Percentiles rank a stretch among this genome's conserved stretches.
Evolutionary conservation across 1,140 invertebrate genomes (phyloP).

Genomic region (Lucilia cuprina): DNA sequence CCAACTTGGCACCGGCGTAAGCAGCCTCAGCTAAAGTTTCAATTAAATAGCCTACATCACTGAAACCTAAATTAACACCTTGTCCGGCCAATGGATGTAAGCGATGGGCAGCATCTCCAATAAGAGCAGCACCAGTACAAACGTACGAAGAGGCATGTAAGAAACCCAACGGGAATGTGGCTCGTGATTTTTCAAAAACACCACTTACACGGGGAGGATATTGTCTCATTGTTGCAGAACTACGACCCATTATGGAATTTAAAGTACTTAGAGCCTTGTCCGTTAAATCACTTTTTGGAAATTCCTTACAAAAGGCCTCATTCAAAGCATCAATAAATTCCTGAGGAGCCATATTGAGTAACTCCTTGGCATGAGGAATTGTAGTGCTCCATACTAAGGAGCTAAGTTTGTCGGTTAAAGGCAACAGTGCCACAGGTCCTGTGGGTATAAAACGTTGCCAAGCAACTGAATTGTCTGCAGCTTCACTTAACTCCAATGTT

Average conservation of each 20-base stretch:
- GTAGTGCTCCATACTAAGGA: constrained; percentile 93
- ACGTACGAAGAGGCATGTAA: constrained; percentile 89
- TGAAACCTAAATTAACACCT: constrained; percentile 96
- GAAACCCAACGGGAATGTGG: constrained; percentile 91
- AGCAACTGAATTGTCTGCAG: constrained; percentile 78
- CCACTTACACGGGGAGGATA: constrained; percentile 79
- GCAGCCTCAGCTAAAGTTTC: constrained; percentile 74
- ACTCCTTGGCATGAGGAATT: constrained; percentile 73
- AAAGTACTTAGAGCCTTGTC: constrained; percentile 66
- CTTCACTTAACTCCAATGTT: constrained; percentile 79
- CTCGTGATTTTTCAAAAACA: constrained; percentile 73
- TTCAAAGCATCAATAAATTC: constrained; percentile 92
- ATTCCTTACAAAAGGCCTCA: constrained; percentile 80
- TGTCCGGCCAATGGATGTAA: constrained; percentile 97
- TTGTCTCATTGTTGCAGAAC: constrained; percentile 64
- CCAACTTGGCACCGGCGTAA: constrained; percentile 76
- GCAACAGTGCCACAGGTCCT: constrained; percentile 91
- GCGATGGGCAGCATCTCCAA: constrained; percentile 96
- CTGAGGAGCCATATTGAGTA: constrained; percentile 75
- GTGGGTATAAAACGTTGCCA: constrained; percentile 95
- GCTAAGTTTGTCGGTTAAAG: constrained; percentile 77
- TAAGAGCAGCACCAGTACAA: constrained; percentile 74
- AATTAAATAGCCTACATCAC: constrained; percentile 82
- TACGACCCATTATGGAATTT: constrained; percentile 50
- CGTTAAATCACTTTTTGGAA: constrained; percentile 65